Conservation (phyloP, 2,113 vertebrate species). For the Xenopus laevis region DNA sequence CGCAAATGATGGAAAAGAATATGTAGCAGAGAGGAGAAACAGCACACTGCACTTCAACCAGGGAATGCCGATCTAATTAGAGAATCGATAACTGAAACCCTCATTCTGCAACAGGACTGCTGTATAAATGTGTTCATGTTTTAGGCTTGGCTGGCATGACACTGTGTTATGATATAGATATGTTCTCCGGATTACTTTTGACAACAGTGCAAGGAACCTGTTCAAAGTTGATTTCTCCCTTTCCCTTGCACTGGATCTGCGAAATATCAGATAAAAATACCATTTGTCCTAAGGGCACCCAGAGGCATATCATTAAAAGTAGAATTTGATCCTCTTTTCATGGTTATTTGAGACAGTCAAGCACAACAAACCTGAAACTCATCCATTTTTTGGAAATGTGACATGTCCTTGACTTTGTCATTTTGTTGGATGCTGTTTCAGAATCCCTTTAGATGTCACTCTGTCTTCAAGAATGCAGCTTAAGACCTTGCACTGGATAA, state of each 20-base stretch:
- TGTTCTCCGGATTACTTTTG: constrained; percentile 73
- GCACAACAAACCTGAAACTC: constrained; percentile 90
- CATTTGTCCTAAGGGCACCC: constrained; percentile 90
- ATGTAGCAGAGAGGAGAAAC: background rate
- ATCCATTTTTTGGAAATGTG: constrained; percentile 85
- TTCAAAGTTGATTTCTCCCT: constrained; percentile 71
- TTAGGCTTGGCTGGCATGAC: constrained; percentile 60
- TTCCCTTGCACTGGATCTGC: constrained; percentile 71
- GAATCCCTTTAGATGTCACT: constrained; percentile 98
- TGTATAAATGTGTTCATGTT: constrained; percentile 62
- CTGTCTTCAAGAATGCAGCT: constrained; percentile 86
- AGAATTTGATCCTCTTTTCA: constrained; percentile 90
- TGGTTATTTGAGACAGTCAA: constrained; percentile 87
- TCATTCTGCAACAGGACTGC: constrained; percentile 64
- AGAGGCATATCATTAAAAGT: constrained; percentile 92
- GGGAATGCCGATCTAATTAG: constrained; percentile 61
- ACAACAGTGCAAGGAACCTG: constrained; percentile 73
- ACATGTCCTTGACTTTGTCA: constrained; percentile 84
- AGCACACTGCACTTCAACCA: constrained; percentile 47
- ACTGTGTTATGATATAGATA: constrained; percentile 71
- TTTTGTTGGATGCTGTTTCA: constrained; percentile 68
- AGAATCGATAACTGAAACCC: constrained; percentile 64
- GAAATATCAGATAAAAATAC: constrained; percentile 92
- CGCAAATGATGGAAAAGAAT: constrained; percentile 23
- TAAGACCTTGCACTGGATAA: constrained; percentile 31